These are phyloP conservation scores for Diarsia brunnea DNA, from an alignment of 2,888 invertebrate genomes.

Conservation along the genomic window DNA sequence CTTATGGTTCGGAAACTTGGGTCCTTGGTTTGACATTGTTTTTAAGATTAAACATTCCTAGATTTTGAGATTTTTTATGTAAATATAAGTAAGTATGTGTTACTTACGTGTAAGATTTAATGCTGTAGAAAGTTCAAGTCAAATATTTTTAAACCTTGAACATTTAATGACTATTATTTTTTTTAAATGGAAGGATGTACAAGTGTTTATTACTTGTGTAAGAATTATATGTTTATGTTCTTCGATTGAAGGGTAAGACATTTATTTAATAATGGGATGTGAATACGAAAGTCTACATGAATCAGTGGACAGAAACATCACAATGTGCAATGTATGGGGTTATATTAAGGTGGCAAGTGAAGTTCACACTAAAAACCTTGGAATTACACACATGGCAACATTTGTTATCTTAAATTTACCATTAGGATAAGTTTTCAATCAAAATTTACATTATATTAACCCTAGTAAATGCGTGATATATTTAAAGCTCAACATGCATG, in stretches of 20 bases:
- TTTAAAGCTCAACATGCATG: slow-evolving; percentile 51
- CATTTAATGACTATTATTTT: slow-evolving; percentile 1
- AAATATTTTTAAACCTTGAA: neutral
- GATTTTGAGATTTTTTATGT: neutral
- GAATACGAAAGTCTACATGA: neutral
- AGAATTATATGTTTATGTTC: neutral
- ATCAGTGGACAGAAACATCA: slow-evolving; percentile 26
- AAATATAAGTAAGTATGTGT: neutral
- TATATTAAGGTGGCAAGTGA: slow-evolving; percentile 15
- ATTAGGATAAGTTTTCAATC: slow-evolving; percentile 19
- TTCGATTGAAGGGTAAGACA: neutral
- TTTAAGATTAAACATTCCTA: slow-evolving; percentile 12
- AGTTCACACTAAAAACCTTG: neutral
- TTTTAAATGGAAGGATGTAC: neutral
- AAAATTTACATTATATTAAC: slow-evolving; percentile 8
- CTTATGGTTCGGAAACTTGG: neutral
- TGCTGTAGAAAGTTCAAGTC: neutral
- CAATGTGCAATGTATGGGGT: slow-evolving; percentile 22
- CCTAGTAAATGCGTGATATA: slow-evolving; percentile 45
- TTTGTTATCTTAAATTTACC: slow-evolving; percentile 26
- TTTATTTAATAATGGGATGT: neutral
- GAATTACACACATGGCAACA: slow-evolving; percentile 2
- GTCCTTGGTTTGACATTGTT: slow-evolving; percentile 10
- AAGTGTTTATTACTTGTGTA: neutral
- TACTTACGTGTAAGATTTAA: neutral